Base-by-base conservation (phyloP, 2,797 vertebrate species). In the Darevskia nairensis region DNA sequence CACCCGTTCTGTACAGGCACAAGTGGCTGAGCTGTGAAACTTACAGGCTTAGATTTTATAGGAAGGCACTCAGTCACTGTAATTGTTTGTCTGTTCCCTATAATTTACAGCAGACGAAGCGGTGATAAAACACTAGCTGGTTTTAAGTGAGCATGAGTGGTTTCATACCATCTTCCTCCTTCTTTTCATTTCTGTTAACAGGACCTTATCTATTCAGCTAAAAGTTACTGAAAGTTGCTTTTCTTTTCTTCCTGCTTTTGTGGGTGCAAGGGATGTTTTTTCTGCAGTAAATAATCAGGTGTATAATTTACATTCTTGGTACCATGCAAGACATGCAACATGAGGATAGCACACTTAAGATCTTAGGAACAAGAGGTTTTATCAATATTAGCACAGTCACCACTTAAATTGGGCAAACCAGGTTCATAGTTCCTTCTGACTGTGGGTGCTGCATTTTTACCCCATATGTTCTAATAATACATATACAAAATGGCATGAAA, bases 21-120 rank as follows among this genome's bases (percentile, higher is more conserved):
- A 50, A 71, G 66, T 2, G 74, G n/a, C 64, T 1, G 0, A 79
- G 91, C 32, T 84, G 21, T 15, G 87, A 29, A 89, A 55, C 55
- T 27, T 78, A 55, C 74, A 78, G 85, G 50, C 72, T 82, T 64
- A 19, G 35, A 35, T 85, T 88, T 88, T 85, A 82, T 74, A 85
- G 72, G 71, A 66, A 71, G 75, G 74, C 19, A 25, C 32, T 77
- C 29, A 6, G 13, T 76, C 78, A 23, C 13, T 39, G 25, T 87
- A 80, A 85, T 85, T 69, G 39, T 74, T 85, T 64, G 21, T 2
- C 82, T 8, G 2, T 72, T 64, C 71, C 82, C 46, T 88, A 17
- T 82, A 85, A 88, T 88, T 85, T 85, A 69, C 25, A 46, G 82
- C 50, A 50, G 61, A 39, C 61, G 27, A 88, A 88, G 84, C 29